These are phyloP conservation scores for Apis florea DNA, from an alignment of 1,140 invertebrate genomes.

Conservation along the genomic window DNA sequence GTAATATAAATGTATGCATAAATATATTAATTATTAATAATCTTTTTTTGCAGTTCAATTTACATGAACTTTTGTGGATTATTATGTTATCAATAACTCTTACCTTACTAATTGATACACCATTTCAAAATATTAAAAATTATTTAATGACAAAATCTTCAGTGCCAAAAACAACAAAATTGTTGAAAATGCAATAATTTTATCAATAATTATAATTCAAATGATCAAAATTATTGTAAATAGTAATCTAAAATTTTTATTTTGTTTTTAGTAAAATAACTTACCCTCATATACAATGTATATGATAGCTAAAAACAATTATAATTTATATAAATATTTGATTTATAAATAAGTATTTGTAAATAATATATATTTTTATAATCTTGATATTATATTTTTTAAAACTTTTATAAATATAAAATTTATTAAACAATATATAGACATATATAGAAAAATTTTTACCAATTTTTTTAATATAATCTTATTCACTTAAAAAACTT, in stretches of 20 bases:
- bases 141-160: conserved; percentile 68
- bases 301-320: conserved; percentile 67
- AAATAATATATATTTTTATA: conserved; percentile 59
- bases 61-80: conserved; percentile 82
- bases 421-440: neutral
- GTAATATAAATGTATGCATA: neutral
- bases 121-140: conserved; percentile 86
- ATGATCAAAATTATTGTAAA: conserved; percentile 55
- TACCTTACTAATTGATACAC: conserved; percentile 85
- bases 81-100: conserved; percentile 82
- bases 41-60: conserved; percentile 80
- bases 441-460: neutral
- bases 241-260: conserved; percentile 44
- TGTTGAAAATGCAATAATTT: conserved; percentile 66
- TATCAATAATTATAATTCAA: conserved; percentile 26
- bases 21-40: conserved; percentile 9
- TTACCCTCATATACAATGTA: conserved; percentile 75
- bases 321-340: conserved; percentile 56
- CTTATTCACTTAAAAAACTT: conserved; percentile 18
- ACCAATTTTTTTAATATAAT: neutral
- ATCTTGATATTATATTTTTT: conserved; percentile 8
- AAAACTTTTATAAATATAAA: neutral
- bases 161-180: conserved; percentile 38
- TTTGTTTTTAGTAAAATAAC: conserved; percentile 41
- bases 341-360: conserved; percentile 44